Percentiles rank a stretch among this genome's conserved stretches.
Evolutionary conservation across 2,113 vertebrate genomes (phyloP).

Genomic region (Aptenodytes forsteri): DNA sequence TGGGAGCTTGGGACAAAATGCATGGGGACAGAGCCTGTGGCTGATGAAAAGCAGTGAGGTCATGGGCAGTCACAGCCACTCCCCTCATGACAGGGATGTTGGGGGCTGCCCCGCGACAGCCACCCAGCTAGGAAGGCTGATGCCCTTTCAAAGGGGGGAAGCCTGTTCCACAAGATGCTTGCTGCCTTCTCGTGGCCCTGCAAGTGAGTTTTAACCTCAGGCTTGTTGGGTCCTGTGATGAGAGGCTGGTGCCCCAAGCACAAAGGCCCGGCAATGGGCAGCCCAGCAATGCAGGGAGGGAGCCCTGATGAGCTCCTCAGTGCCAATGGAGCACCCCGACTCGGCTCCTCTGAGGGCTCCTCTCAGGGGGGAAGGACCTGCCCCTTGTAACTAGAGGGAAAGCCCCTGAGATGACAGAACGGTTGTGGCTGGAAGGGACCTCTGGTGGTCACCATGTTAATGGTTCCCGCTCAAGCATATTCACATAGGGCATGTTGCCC

Average conservation of each 20-base stretch:
- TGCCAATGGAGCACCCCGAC: no score
- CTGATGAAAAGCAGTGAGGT: background rate
- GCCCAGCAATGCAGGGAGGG: background rate
- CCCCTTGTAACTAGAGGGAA: no score
- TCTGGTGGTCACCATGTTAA: no score
- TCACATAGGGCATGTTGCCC: background rate
- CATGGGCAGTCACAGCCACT: background rate
- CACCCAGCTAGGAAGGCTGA: background rate
- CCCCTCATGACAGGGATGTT: no score
- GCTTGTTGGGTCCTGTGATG: background rate
- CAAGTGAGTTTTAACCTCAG: background rate
- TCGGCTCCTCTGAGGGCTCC: no score
- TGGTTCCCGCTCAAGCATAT: no score
- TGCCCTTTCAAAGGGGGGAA: background rate
- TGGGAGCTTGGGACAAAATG: background rate
- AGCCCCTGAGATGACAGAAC: no score
- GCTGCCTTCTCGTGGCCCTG: background rate
- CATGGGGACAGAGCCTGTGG: fast-evolving
- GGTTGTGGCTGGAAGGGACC: no score
- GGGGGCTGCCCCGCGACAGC: fast-evolving
- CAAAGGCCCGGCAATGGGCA: background rate
- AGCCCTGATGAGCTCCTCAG: no score
- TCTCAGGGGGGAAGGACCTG: no score
- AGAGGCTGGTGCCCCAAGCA: fast-evolving
- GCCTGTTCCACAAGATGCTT: background rate